Evolutionary conservation across 2,888 invertebrate species (phyloP).

Genomic region (Sphinx pinastri): DNA sequence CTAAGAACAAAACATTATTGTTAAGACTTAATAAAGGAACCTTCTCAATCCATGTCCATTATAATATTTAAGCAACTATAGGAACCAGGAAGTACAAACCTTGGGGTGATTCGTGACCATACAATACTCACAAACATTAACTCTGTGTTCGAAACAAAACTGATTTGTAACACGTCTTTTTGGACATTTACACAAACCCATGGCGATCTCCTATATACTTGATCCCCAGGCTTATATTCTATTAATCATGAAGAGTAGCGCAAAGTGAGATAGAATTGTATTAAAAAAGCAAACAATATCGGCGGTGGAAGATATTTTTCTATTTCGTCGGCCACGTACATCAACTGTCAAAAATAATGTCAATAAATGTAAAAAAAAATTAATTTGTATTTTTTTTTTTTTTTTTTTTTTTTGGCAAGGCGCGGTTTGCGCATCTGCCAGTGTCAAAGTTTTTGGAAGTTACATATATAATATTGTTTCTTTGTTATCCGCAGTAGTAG

Average conservation of each 20-base stretch:
- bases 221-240: background rate
- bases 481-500: too few relatives aligned
- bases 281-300: constrained; percentile 7
- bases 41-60: background rate
- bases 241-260: background rate
- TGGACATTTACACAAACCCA: constrained; percentile 99
- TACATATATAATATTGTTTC: too few relatives aligned
- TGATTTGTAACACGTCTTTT: constrained; percentile 98
- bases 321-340: constrained; percentile 61
- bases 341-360: constrained; percentile 29
- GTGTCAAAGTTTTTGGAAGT: too few relatives aligned
- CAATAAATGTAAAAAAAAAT: constrained; percentile 29
- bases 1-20: constrained; percentile 81
- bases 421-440: too few relatives aligned
- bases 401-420: too few relatives aligned
- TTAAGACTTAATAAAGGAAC: background rate
- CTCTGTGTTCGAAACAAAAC: constrained; percentile 99
- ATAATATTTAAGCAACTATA: background rate
- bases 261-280: background rate
- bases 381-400: too few relatives aligned
- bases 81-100: constrained; percentile 81
- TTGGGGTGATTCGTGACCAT: constrained; percentile 98
- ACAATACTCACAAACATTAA: constrained; percentile 99
- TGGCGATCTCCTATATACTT: constrained; percentile 59
- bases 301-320: constrained; percentile 25